Percentiles rank a stretch among this genome's conserved stretches.
phyloP scores from a whole-genome alignment of 2,888 invertebrate species.

The Phalera bucephala region DNA sequence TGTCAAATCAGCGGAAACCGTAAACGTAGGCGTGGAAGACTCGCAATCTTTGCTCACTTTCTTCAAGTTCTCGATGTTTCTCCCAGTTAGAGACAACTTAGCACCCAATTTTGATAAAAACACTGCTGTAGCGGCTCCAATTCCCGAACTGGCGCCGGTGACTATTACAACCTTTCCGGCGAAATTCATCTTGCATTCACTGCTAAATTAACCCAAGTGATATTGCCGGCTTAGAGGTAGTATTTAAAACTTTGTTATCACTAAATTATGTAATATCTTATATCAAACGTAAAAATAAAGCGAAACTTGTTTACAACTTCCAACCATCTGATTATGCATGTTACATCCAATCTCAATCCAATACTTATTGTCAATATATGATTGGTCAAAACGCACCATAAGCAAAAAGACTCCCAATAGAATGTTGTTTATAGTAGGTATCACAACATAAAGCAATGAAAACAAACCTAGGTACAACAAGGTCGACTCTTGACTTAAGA shows the following conservation, averaged over 20 bases:
- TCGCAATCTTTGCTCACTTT: slow-evolving; percentile 68
- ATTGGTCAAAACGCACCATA: not conserved
- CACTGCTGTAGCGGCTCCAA: too few species aligned
- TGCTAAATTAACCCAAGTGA: not conserved
- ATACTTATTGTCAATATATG: not conserved
- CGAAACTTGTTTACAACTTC: slow-evolving; percentile 10
- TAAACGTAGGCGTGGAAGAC: slow-evolving; percentile 70
- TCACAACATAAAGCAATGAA: too few species aligned
- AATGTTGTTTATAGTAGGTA: too few species aligned
- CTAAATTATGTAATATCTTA: slow-evolving; percentile 23
- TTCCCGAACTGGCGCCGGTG: too few species aligned
- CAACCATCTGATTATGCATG: slow-evolving; percentile 3
- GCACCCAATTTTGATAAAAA: slow-evolving; percentile 90
- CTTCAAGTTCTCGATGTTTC: slow-evolving; percentile 85
- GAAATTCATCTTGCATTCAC: slow-evolving; percentile 75
- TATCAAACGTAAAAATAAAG: slow-evolving; percentile 7
- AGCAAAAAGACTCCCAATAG: too few species aligned
- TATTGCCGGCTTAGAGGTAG: slow-evolving; percentile 4
- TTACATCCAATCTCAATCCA: not conserved
- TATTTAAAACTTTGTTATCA: slow-evolving; percentile 34
- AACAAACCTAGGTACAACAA: too few species aligned
- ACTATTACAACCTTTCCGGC: slow-evolving; percentile 88
- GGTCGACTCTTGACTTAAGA: too few species aligned
- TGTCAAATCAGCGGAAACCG: slow-evolving; percentile 87
- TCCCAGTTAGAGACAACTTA: slow-evolving; percentile 87